Evolutionary conservation across 2,113 vertebrate species (phyloP).

Genomic region (Grus americana): DNA sequence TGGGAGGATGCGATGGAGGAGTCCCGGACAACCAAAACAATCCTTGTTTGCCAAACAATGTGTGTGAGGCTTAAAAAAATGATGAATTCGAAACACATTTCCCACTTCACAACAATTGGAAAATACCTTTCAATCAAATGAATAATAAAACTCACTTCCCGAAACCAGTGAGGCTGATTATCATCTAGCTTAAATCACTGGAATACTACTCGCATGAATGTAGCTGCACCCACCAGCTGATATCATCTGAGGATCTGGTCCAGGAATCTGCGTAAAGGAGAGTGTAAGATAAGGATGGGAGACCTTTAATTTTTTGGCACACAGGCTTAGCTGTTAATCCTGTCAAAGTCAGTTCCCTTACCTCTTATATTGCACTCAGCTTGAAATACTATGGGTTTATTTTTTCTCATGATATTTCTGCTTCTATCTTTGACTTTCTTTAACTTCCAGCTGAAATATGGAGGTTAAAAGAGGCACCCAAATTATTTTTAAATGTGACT

Average conservation of each 20-base stretch:
- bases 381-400: background rate
- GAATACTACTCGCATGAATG: constrained; percentile 21
- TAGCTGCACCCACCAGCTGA: constrained; percentile 45
- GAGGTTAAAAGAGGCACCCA: background rate
- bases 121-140: constrained; percentile 66
- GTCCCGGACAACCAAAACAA: constrained; percentile 42
- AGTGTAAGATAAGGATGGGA: constrained; percentile 12
- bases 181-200: constrained; percentile 48
- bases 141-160: constrained; percentile 46
- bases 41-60: constrained; percentile 15
- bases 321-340: constrained; percentile 1
- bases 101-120: constrained; percentile 43
- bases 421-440: background rate
- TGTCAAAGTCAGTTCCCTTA: background rate
- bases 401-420: constrained; percentile 30
- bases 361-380: background rate
- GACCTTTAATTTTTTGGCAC: constrained; percentile 49
- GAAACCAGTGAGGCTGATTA: constrained; percentile 19
- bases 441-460: background rate
- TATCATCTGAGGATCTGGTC: constrained; percentile 46
- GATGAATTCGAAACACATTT: constrained; percentile 39
- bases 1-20: constrained; percentile 12
- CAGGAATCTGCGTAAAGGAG: constrained; percentile 46
- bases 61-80: constrained; percentile 28
- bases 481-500: background rate